A percentile compares a stretch with the other conserved stretches of the same genome.
These are phyloP conservation scores for Scaptomyza graminum DNA, from an alignment of 1,140 invertebrate species.

Conservation along the genomic window DNA sequence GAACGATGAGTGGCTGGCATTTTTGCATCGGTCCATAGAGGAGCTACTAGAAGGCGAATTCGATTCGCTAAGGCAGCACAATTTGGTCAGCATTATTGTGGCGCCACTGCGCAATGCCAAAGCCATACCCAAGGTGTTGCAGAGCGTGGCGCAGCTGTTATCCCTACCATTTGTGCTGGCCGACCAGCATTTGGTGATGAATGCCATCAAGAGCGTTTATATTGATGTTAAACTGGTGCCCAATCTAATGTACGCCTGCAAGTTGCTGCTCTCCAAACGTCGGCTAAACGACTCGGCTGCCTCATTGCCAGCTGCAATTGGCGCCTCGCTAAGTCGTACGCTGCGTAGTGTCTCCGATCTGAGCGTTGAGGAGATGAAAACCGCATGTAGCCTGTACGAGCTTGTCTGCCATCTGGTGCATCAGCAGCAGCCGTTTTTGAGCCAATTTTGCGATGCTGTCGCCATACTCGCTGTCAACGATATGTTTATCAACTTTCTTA, in stretches of 20 bases:
- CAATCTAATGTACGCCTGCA: constrained; percentile 90
- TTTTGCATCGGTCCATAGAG: constrained; percentile 88
- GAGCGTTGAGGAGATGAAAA: constrained; percentile 86
- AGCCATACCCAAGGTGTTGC: constrained; percentile 87
- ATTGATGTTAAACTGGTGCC: constrained; percentile 90
- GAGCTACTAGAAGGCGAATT: constrained; percentile 90
- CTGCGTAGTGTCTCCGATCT: constrained; percentile 84
- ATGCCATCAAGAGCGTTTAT: constrained; percentile 86
- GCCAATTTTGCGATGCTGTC: constrained; percentile 91
- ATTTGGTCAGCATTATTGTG: constrained; percentile 89
- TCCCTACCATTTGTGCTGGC: constrained; percentile 89
- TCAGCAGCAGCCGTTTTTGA: constrained; percentile 88
- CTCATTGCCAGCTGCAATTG: constrained; percentile 41
- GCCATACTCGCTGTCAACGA: constrained; percentile 87
- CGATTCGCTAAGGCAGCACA: constrained; percentile 88
- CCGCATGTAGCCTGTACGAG: constrained; percentile 88
- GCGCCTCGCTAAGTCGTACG: constrained; percentile 54
- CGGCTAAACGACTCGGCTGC: constrained; percentile 63
- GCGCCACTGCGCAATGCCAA: constrained; percentile 88
- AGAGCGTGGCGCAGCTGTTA: constrained; percentile 88
- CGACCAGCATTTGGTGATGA: constrained; percentile 86
- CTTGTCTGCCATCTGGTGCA: constrained; percentile 90
- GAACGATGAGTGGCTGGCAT: constrained; percentile 92
- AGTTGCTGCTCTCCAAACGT: constrained; percentile 85
- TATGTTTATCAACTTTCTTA: constrained; percentile 85